Evolutionary conservation across 2,797 vertebrate species (phyloP).

Genomic region (Galagoides demidoff): DNA sequence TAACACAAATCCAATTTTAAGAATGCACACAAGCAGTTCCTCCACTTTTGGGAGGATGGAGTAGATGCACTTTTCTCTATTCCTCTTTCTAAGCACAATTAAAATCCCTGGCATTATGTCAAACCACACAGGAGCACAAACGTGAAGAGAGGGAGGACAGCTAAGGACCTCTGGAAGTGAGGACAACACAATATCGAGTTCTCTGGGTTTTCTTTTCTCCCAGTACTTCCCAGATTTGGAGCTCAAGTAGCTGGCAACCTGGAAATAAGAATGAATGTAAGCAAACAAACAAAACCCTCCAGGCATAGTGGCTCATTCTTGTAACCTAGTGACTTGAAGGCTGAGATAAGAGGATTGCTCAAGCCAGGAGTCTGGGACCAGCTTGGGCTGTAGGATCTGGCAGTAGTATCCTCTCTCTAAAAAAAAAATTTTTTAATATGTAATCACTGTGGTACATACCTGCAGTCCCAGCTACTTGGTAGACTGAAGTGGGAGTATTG

Average conservation of each 20-base stretch:
- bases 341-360: neutral
- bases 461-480: neutral
- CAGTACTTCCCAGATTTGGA: neutral
- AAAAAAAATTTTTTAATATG: neutral
- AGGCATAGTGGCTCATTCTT: neutral
- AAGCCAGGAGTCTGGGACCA: neutral
- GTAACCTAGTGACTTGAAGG: neutral
- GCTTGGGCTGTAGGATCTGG: neutral
- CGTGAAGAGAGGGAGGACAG: neutral
- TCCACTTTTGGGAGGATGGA: neutral
- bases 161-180: neutral
- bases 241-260: neutral
- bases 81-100: neutral
- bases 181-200: neutral
- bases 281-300: neutral
- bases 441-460: neutral
- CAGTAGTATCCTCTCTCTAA: too few relatives aligned
- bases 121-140: neutral
- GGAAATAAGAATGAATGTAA: neutral
- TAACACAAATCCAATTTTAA: neutral
- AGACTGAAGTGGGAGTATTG: neutral
- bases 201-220: neutral
- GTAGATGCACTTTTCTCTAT: neutral
- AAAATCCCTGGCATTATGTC: neutral
- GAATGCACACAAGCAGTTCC: neutral